These are phyloP conservation scores for Melanophora roralis DNA, from an alignment of 2,888 invertebrate species.

Conservation along the genomic window DNA sequence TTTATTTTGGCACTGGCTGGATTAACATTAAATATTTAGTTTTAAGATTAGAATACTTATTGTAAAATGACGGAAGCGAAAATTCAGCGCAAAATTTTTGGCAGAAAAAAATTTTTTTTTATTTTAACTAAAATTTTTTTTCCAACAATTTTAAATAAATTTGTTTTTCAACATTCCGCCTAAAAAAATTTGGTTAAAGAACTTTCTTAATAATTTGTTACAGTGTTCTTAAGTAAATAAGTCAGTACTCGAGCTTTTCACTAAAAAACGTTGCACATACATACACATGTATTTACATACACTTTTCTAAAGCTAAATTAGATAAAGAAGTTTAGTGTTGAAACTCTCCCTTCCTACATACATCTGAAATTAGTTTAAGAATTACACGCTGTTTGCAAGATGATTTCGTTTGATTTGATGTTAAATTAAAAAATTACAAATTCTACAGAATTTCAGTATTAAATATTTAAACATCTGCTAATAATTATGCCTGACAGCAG, in stretches of 20 bases:
- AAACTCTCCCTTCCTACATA: constrained; percentile 3
- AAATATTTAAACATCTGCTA: constrained; percentile 55
- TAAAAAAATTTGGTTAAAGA: no score
- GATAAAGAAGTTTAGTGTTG: background rate
- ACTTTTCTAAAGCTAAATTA: background rate
- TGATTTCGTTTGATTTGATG: constrained; percentile 48
- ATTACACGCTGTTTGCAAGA: constrained; percentile 42
- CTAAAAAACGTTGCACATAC: background rate
- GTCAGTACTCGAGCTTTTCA: background rate
- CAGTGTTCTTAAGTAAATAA: background rate
- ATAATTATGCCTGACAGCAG: constrained; percentile 52
- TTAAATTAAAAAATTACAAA: constrained; percentile 22
- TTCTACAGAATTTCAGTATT: constrained; percentile 1
- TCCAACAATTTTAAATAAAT: background rate
- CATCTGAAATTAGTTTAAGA: constrained; percentile 8
- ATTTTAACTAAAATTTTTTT: no score
- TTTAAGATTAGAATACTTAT: no score
- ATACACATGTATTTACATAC: background rate
- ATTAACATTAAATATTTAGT: no score
- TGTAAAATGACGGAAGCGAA: no score
- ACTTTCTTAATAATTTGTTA: background rate
- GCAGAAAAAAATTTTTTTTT: no score
- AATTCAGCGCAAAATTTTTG: no score
- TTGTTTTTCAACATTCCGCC: background rate
- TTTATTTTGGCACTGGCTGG: no score